Conservation (phyloP, 2,888 invertebrate species). For the Keiferia lycopersicella region DNA sequence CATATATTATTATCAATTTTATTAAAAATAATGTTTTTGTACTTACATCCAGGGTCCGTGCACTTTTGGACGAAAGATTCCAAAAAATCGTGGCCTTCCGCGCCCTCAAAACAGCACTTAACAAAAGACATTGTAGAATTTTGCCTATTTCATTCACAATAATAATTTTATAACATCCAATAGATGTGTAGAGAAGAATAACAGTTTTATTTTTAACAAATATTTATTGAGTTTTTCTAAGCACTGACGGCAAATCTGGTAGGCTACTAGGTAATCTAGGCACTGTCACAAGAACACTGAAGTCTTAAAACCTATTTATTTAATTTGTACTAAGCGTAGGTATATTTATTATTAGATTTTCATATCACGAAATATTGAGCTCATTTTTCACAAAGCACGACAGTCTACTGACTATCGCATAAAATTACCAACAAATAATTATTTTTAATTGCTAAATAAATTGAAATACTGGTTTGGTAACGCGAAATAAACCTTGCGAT, state of each 20-base stretch:
- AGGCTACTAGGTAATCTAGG: background rate
- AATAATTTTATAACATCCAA: conserved; percentile 31
- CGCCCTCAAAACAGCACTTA: conserved; percentile 90
- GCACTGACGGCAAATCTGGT: background rate
- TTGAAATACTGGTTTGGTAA: conserved; percentile 6
- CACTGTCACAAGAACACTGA: conserved; percentile 7
- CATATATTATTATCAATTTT: background rate
- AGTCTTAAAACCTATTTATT: background rate
- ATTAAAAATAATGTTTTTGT: conserved; percentile 32
- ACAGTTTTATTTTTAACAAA: conserved; percentile 18
- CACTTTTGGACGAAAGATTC: conserved; percentile 90
- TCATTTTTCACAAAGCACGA: background rate
- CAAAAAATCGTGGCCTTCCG: conserved; percentile 87
- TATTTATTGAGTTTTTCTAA: conserved; percentile 18
- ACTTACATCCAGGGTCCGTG: conserved; percentile 92
- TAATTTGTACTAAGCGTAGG: conserved; percentile 3
- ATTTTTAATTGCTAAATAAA: conserved; percentile 8
- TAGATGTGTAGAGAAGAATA: conserved; percentile 29
- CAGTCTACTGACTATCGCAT: background rate
- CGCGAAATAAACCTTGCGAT: conserved; percentile 48
- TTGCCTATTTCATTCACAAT: conserved; percentile 32
- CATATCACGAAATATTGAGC: background rate
- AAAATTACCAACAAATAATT: background rate
- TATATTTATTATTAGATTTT: conserved; percentile 10
- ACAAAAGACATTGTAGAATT: conserved; percentile 82